phyloP scores from a whole-genome alignment of 2,888 invertebrate genomes.

The Drosophila aldrichi region DNA sequence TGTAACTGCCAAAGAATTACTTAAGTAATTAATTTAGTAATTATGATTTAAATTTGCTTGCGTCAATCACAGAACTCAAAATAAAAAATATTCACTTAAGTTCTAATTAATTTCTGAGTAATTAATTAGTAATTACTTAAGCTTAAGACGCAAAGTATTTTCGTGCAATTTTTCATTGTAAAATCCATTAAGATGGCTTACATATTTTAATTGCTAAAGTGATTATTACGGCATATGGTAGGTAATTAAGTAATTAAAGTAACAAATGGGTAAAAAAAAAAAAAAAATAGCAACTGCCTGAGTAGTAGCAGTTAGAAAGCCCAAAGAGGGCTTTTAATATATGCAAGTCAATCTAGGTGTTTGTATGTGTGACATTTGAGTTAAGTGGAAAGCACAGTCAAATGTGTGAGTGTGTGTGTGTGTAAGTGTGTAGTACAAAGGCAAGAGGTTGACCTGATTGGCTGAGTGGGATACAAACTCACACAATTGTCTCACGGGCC shows the following conservation, averaged over 20 bases:
- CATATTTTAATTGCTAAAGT: slow-evolving; percentile 9
- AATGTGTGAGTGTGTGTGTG: slow-evolving; percentile 17
- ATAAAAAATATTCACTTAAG: accelerated
- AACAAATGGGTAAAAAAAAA: background rate
- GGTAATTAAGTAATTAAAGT: slow-evolving; percentile 1
- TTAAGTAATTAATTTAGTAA: background rate
- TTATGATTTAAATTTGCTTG: background rate
- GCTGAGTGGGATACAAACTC: slow-evolving; percentile 8
- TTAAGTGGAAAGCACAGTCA: slow-evolving; percentile 7
- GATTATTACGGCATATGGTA: background rate
- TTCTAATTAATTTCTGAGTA: background rate
- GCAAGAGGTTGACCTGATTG: slow-evolving; percentile 54
- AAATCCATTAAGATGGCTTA: background rate
- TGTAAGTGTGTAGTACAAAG: slow-evolving; percentile 16
- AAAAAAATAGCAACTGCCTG: background rate
- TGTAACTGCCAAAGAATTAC: background rate
- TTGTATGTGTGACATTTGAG: slow-evolving; percentile 25
- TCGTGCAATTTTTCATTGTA: accelerated
- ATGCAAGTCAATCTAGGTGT: background rate
- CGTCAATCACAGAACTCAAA: too few species aligned
- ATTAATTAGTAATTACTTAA: slow-evolving; percentile 1
- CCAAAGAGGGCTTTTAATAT: background rate
- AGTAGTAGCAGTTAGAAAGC: background rate
- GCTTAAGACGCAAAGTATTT: background rate
- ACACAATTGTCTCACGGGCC: slow-evolving; percentile 24